Conservation (phyloP, 2,113 vertebrate species). For the Potamarius usumacintae region DNA sequence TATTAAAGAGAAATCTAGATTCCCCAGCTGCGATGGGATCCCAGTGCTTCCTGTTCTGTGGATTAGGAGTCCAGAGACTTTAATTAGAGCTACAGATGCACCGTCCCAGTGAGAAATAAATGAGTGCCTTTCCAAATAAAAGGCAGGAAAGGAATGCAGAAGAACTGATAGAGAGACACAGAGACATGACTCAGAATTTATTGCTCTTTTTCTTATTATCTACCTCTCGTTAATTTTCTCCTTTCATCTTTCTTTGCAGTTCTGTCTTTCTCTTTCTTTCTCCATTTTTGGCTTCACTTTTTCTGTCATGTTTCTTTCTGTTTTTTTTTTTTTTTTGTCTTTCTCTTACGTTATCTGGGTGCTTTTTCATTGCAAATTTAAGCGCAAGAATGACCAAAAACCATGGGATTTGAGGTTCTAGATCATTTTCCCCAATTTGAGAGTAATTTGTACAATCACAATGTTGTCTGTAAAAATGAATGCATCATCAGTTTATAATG, state of each 20-base stretch:
- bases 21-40: slow-evolving; percentile 62
- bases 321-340: slow-evolving; percentile 48
- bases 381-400: neutral
- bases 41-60: slow-evolving; percentile 61
- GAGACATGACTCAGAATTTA: neutral
- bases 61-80: slow-evolving; percentile 53
- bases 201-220: neutral
- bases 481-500: neutral
- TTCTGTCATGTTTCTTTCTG: neutral
- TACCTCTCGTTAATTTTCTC: neutral
- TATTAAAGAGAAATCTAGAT: slow-evolving; percentile 10
- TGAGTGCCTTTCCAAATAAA: slow-evolving; percentile 44
- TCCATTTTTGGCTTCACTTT: neutral
- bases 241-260: neutral
- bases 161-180: neutral
- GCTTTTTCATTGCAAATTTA: neutral
- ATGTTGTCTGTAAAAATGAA: neutral
- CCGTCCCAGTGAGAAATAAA: slow-evolving; percentile 62
- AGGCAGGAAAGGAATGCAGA: slow-evolving; percentile 40
- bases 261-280: neutral
- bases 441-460: neutral
- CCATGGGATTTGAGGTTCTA: neutral
- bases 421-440: neutral
- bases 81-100: slow-evolving; percentile 26
- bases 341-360: slow-evolving; percentile 33